Conservation (phyloP, 2,797 vertebrate species). For the Coranthus polyacanthus region DNA sequence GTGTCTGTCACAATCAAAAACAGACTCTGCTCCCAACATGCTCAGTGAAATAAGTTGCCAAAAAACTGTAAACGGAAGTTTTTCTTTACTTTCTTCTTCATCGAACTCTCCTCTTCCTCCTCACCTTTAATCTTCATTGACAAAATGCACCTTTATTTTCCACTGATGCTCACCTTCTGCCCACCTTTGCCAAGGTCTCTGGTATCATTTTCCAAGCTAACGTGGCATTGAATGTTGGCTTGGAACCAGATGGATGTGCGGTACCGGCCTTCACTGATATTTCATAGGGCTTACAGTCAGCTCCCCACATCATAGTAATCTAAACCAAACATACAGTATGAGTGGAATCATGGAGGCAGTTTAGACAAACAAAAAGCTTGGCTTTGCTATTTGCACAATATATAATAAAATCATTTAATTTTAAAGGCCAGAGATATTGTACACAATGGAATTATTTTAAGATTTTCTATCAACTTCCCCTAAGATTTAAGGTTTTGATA, state of each 20-base stretch:
- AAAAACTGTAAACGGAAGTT: neutral
- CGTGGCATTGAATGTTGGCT: slow-evolving; percentile 67
- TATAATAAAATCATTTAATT: no score
- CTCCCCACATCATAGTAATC: slow-evolving; percentile 83
- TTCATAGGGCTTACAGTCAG: slow-evolving; percentile 84
- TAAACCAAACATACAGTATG: slow-evolving; percentile 59
- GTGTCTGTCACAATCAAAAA: slow-evolving; percentile 3
- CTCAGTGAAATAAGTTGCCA: neutral
- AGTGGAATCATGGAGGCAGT: slow-evolving; percentile 21
- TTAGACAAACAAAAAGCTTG: neutral
- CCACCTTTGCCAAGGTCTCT: slow-evolving; percentile 55
- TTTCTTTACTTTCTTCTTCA: no score
- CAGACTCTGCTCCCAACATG: neutral
- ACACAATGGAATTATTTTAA: no score
- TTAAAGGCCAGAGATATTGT: no score
- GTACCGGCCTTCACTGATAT: slow-evolving; percentile 69
- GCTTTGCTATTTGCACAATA: neutral
- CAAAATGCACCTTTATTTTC: neutral
- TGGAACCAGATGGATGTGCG: slow-evolving; percentile 57
- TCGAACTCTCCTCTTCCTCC: neutral
- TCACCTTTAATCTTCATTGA: neutral
- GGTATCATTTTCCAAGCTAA: slow-evolving; percentile 79
- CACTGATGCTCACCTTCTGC: slow-evolving; percentile 66
- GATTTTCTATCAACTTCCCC: no score
- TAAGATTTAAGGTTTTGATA: no score